Base-by-base conservation (phyloP, 1,140 invertebrate genomes). In the Trichonephila clavipes region DNA sequence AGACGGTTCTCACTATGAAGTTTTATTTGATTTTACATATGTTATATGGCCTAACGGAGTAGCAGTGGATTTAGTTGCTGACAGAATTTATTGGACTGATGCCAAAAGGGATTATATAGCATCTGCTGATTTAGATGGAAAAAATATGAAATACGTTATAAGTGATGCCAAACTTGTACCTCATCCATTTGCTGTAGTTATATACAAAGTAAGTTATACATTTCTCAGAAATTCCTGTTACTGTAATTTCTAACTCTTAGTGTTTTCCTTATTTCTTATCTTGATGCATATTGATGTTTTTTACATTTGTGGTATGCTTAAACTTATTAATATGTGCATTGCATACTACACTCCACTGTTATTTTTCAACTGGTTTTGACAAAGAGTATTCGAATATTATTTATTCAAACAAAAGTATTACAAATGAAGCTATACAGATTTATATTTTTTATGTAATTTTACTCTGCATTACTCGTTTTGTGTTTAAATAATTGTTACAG, bases 41-140 rank as follows among this genome's bases (percentile, higher is more conserved):
- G 97, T 99, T 1, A 97, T 97, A 66, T 99, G 99, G 99, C 99
- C 99, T 0, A 99, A 99, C 95, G 99, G 98, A 0, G 97, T 99
- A n/a, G 98, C 98, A 0, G 95, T 99, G n/a, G 99, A 99, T 96
- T 97, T 98, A 7, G 97, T 97, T 0, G 97, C 97, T 14, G 97
- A 97, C 94, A 98, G 98, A 94, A 96, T 99, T 1, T 99, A 99
- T 95, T 99, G 99, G 98, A 98, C 98, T 94, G 99, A 99, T 96
- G 98, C 98, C 0, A 98, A 98, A 95, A 97, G 97, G 5, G 98
- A 99, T 95, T 99, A 98, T 95, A 99, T 99, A 95, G 99, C 99
- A 96, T 97, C 98, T 72, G 97, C 97, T 69, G 97, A 98, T 95
- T 97, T 98, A 97, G 98, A 99, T 96, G 99, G 99, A 0, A 97